These are phyloP conservation scores for Potamilus streckersoni DNA, from an alignment of 1,140 invertebrate genomes.

Conservation along the genomic window DNA sequence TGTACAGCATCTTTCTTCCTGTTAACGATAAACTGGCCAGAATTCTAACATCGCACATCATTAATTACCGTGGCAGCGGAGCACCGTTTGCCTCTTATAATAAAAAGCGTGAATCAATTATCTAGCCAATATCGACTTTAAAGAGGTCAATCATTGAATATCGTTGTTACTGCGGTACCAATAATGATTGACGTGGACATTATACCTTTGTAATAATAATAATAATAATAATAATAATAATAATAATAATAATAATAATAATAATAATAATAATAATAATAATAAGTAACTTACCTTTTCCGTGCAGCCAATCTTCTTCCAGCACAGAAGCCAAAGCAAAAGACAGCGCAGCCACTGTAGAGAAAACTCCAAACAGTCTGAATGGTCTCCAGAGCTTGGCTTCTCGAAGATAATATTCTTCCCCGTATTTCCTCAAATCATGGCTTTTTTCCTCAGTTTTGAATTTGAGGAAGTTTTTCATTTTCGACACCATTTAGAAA, in stretches of 20 bases:
- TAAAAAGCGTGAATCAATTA: no score
- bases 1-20: no score
- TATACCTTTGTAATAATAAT: no score
- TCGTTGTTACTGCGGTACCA: no score
- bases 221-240: neutral
- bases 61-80: no score
- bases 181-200: no score
- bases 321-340: slow-evolving; percentile 38
- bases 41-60: no score
- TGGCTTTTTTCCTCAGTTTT: slow-evolving; percentile 47
- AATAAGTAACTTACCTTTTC: slow-evolving; percentile 37
- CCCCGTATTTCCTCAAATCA: slow-evolving; percentile 50
- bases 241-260: neutral
- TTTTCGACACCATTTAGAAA: slow-evolving; percentile 29
- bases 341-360: slow-evolving; percentile 43
- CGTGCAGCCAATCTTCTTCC: slow-evolving; percentile 43
- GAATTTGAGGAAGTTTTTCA: slow-evolving; percentile 73
- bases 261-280: neutral
- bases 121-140: no score
- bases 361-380: slow-evolving; percentile 47
- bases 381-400: slow-evolving; percentile 52
- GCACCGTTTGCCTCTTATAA: no score
- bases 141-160: no score
- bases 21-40: no score
- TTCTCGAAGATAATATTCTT: slow-evolving; percentile 53